Conservation (phyloP, 1,140 invertebrate species). For the Scaptomyza hsui region DNA sequence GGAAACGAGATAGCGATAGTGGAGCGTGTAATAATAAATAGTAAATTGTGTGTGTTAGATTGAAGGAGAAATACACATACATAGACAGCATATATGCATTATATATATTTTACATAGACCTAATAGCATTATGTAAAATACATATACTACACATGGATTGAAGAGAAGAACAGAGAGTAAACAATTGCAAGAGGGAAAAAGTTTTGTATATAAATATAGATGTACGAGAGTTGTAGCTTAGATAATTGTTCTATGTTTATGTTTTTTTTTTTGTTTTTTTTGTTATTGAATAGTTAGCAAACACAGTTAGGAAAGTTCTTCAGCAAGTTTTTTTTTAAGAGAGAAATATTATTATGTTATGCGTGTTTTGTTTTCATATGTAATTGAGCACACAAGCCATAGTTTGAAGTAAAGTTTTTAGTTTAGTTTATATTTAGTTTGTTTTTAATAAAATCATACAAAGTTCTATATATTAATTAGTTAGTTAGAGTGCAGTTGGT, state of each 20-base stretch:
- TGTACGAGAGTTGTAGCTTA: constrained; percentile 16
- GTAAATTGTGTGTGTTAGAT: constrained; percentile 34
- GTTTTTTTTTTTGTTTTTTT: constrained; percentile 27
- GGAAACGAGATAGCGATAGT: constrained; percentile 18
- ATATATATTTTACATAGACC: constrained; percentile 69
- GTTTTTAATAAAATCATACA: constrained; percentile 8
- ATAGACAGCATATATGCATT: constrained; percentile 73
- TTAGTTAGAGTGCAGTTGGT: constrained; percentile 66
- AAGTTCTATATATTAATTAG: constrained; percentile 32
- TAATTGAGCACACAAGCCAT: constrained; percentile 54
- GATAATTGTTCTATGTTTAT: constrained; percentile 29
- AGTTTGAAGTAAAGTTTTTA: constrained; percentile 40
- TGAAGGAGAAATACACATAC: constrained; percentile 71
- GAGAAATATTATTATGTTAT: constrained; percentile 48
- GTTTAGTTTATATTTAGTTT: constrained; percentile 10
- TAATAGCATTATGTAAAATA: constrained; percentile 55
- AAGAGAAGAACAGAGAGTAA: constrained; percentile 56
- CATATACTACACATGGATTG: constrained; percentile 63
- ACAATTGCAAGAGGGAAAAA: constrained; percentile 74
- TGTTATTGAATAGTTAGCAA: constrained; percentile 31
- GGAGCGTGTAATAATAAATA: neutral
- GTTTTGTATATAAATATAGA: constrained; percentile 43
- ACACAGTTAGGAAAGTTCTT: constrained; percentile 31
- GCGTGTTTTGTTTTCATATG: constrained; percentile 55
- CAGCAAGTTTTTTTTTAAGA: constrained; percentile 24